Evolutionary conservation across 2,888 invertebrate species (phyloP).

Genomic region (Rambutsinella grinnellia): DNA sequence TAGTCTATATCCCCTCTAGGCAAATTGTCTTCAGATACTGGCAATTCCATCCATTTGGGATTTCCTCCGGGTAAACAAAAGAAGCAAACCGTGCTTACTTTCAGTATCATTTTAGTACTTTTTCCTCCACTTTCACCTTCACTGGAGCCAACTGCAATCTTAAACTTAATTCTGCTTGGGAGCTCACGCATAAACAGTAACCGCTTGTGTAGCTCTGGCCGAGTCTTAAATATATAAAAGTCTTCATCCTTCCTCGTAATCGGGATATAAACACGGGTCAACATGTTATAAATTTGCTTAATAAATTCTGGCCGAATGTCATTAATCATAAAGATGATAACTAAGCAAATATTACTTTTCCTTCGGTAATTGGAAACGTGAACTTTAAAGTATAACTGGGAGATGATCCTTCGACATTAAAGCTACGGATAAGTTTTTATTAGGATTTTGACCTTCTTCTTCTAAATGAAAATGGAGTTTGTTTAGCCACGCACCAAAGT

Average conservation of each 20-base stretch:
- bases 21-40: constrained; percentile 3
- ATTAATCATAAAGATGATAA: constrained; percentile 42
- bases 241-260: constrained; percentile 50
- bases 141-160: constrained; percentile 29
- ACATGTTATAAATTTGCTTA: constrained; percentile 28
- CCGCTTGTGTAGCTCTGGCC: constrained; percentile 10
- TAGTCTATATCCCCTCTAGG: constrained; percentile 23
- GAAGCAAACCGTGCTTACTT: constrained; percentile 29
- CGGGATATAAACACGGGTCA: constrained; percentile 47
- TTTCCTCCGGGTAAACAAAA: constrained; percentile 37
- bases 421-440: constrained; percentile 3
- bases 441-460: neutral
- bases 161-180: constrained; percentile 40
- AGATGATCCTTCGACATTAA: neutral
- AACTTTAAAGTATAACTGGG: constrained; percentile 31
- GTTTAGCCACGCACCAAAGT: neutral
- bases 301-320: constrained; percentile 38
- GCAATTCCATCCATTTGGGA: constrained; percentile 25
- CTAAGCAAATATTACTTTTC: constrained; percentile 29
- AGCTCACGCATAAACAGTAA: constrained; percentile 39
- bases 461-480: neutral
- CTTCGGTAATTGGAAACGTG: constrained; percentile 32
- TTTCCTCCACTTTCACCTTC: neutral
- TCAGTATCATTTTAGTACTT: neutral
- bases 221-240: constrained; percentile 46